Base-by-base conservation (phyloP, 2,888 invertebrate genomes). In the Synanthedon tipuliformis region DNA sequence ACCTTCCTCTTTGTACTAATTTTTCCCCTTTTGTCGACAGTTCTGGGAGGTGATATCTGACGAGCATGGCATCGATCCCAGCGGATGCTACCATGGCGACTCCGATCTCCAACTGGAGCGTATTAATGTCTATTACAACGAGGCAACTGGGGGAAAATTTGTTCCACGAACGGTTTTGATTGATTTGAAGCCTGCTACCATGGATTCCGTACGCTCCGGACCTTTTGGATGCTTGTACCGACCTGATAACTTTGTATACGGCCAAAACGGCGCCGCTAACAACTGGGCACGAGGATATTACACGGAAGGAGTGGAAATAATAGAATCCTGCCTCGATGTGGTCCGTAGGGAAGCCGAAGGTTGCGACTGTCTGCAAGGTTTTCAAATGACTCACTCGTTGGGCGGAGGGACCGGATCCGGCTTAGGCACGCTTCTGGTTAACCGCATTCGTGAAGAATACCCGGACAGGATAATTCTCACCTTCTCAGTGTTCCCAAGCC, bases 361-460 rank as follows among this genome's bases (percentile, higher is more conserved):
- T 78, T 92, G 97, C 81, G 98, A 98, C 75, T 97, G 97, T 64
- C 89, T 94, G 40, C 94, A 94, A 89, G 96, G 96, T 50, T 95
- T 94, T 75, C 95, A 95, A 72, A 75, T 95, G 61, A 91, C 94
- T 3, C 95, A 95, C 69, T 96, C 95, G 0, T 73, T 87, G 5
- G 88, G 88, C 11, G 88, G 88, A 23, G 88, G 88, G 51, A 88
- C 88, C n/a, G 88, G 88, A 5, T 78, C 88, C 0, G 88, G 88
- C 2, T 67, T 88, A 23, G 88, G 88, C 16, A 85, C 96, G 0
- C 87, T 96, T 4, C 84, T 96, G 16, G 92, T 95, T 62, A 93
- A 93, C 55, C 94, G 95, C 74, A 95, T 96, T 63, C 89, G 95
- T 45, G 96, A 96, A 70, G 96, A 96, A 73, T 96, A 95, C 68